Evolutionary conservation across 2,113 vertebrate genomes (phyloP).

Genomic region (Caracal caracal): DNA sequence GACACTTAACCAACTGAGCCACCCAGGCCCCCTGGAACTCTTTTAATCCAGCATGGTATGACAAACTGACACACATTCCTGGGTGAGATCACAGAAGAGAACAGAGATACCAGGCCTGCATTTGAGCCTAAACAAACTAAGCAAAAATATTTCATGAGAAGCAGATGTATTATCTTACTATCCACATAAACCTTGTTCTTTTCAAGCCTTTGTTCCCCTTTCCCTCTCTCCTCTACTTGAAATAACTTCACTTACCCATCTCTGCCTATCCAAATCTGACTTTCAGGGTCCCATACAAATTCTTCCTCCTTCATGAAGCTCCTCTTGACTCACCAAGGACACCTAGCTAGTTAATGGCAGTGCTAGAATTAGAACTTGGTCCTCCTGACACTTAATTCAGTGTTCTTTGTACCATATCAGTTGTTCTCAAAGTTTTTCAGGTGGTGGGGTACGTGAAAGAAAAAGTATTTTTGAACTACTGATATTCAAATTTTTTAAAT

Average conservation of each 20-base stretch:
- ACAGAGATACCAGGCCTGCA: not conserved
- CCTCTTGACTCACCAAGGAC: not conserved
- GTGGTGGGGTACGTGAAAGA: not conserved
- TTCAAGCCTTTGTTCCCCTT: not conserved
- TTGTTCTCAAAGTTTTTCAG: not conserved
- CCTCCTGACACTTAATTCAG: not conserved
- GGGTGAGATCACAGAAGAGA: not conserved
- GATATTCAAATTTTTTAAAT: not conserved
- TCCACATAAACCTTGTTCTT: not conserved
- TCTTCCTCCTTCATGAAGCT: not conserved
- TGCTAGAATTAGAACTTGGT: not conserved
- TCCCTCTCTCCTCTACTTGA: not conserved
- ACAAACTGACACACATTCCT: not conserved
- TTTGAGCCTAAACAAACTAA: not conserved
- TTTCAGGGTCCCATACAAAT: not conserved
- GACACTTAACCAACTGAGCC: too few species aligned
- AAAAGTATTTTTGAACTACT: slow-evolving; percentile 1
- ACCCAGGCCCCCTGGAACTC: not conserved
- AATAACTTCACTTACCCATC: not conserved
- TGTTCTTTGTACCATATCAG: not conserved
- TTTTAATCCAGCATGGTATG: not conserved
- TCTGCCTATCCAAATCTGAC: slow-evolving; percentile 16
- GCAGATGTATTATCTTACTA: not conserved
- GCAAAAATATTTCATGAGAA: not conserved
- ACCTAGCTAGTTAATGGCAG: not conserved